Base-by-base conservation (phyloP, 2,888 invertebrate species). In the Tholera decimalis region DNA sequence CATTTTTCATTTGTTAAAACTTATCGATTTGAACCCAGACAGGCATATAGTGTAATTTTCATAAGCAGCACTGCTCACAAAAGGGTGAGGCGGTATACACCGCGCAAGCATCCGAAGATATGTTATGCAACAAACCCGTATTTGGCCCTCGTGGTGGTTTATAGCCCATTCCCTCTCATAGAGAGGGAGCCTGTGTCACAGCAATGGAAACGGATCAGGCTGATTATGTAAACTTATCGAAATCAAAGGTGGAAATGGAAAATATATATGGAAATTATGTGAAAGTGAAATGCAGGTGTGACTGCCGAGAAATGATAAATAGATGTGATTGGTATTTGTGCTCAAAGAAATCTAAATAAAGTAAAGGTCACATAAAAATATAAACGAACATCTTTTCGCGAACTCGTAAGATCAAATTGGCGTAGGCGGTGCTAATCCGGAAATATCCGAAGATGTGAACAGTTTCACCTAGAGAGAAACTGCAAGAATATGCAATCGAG, bases 391-490 rank as follows among this genome's bases (percentile, higher is more conserved):
- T 13, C 18, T 56, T 41, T 22, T 54, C 26, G 28, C 1, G 15
- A 54, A 26, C 28, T 35, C 11, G 33, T 51, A 64, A 64, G 28
- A 51, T 55, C 39, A 47, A 72, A 35, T 22, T 44, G 7, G 37
- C 39, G 55, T 64, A 72, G 64, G 55, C 55, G 47, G 62, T 24
- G 53, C 20, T 46, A 33, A 39, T 61, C 43, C 37, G 57, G 49
- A 77, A 61, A 61, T 51, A 46, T 63, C 33, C 13, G 30, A 60
- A 44, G 37, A 56, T 53, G 47, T 56, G 26, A 56, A 61, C 35
- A 49, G 43, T 58, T 47, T 64, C 46, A 57, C 41, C 26, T 50
- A 57, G 30, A 47, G 13, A 39, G 61, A 43, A 55, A 26, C 56
- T 51, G 50, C 37, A 41, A 30, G 57, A 60, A 70, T 51, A 72